Evolutionary conservation across 1,140 invertebrate species (phyloP).

Genomic region (Vanessa tameamea): DNA sequence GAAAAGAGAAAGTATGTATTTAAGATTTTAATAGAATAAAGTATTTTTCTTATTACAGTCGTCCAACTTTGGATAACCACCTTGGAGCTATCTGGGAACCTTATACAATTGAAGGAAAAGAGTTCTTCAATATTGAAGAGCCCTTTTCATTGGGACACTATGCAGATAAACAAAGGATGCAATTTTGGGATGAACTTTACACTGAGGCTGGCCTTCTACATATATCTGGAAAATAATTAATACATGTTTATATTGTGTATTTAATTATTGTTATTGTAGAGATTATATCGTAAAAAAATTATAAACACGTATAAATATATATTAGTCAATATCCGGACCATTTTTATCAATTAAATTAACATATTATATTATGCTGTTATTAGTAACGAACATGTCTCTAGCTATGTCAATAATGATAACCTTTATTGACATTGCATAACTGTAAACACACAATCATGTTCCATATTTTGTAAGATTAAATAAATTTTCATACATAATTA

Average conservation of each 20-base stretch:
- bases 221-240: neutral
- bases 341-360: no score
- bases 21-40: neutral
- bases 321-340: no score
- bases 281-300: no score
- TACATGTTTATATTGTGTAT: neutral
- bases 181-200: conserved; percentile 62
- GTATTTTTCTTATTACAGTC: conserved; percentile 31
- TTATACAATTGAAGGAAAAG: conserved; percentile 38
- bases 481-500: no score
- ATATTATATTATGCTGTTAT: no score
- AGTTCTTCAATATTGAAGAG: conserved; percentile 2
- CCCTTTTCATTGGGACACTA: conserved; percentile 37
- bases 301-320: no score
- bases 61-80: conserved; percentile 47
- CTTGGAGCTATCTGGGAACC: conserved; percentile 45
- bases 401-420: no score
- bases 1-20: neutral
- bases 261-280: no score
- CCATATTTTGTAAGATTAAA: no score
- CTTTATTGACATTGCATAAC: no score
- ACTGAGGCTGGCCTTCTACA: conserved; percentile 44
- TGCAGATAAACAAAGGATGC: conserved; percentile 47
- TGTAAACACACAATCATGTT: no score
- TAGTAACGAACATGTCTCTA: no score